These are phyloP conservation scores for Hermaeophaga mercurialis DNA, from an alignment of 2,888 invertebrate species.

Conservation along the genomic window DNA sequence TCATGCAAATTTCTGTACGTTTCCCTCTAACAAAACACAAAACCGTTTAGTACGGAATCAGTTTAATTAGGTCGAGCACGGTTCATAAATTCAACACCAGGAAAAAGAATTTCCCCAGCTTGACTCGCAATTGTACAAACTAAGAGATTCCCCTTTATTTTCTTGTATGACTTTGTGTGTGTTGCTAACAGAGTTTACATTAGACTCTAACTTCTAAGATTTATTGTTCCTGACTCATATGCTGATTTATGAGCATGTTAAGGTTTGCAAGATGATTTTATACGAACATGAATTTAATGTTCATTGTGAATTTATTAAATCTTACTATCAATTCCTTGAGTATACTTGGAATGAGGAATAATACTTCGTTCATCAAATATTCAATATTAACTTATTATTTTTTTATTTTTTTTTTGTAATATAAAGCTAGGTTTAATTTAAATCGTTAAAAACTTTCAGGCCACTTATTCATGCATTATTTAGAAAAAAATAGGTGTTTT, in stretches of 20 bases:
- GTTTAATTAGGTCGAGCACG: slow-evolving; percentile 39
- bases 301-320: too few species aligned
- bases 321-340: too few species aligned
- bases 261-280: slow-evolving; percentile 3
- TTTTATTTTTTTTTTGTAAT: too few species aligned
- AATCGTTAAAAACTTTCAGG: too few species aligned
- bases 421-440: too few species aligned
- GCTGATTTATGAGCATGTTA: slow-evolving; percentile 8
- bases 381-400: too few species aligned
- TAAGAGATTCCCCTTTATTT: slow-evolving; percentile 3
- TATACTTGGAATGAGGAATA: too few species aligned
- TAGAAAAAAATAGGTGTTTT: too few species aligned
- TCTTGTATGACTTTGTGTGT: not conserved
- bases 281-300: too few species aligned
- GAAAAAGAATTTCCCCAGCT: slow-evolving; percentile 29
- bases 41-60: slow-evolving; percentile 35
- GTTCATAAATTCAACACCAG: slow-evolving; percentile 34
- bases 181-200: not conserved
- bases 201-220: not conserved
- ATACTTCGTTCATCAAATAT: too few species aligned
- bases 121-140: slow-evolving; percentile 28
- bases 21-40: slow-evolving; percentile 27
- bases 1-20: not conserved
- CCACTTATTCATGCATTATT: too few species aligned
- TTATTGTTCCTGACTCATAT: slow-evolving; percentile 12